These are phyloP conservation scores for Tenthredo mesomela DNA, from an alignment of 2,888 invertebrate genomes.

Conservation along the genomic window DNA sequence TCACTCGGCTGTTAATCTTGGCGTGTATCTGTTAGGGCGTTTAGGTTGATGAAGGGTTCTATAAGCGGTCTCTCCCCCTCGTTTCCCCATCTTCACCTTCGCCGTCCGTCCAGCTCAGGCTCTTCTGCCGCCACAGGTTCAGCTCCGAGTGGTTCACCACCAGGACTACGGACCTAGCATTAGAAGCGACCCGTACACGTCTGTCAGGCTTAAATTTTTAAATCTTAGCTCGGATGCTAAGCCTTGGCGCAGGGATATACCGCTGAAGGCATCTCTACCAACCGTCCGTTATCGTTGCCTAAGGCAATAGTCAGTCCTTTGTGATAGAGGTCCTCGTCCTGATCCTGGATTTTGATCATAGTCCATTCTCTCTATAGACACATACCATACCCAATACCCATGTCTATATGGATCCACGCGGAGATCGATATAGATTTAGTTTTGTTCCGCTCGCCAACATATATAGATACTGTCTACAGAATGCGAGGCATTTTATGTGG, in stretches of 20 bases:
- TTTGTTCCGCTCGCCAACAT: slow-evolving; percentile 11
- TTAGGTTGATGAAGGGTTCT: slow-evolving; percentile 77
- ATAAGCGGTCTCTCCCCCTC: slow-evolving; percentile 67
- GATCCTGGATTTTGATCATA: slow-evolving; percentile 51
- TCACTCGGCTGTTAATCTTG: slow-evolving; percentile 65
- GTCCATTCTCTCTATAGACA: slow-evolving; percentile 25
- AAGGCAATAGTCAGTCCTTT: slow-evolving; percentile 56
- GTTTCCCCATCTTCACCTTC: slow-evolving; percentile 35
- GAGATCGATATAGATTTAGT: slow-evolving; percentile 49
- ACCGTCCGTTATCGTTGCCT: slow-evolving; percentile 65
- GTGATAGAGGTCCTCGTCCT: slow-evolving; percentile 51
- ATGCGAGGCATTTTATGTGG: not conserved
- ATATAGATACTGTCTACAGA: not conserved
- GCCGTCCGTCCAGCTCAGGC: not conserved
- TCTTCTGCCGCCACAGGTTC: slow-evolving; percentile 47
- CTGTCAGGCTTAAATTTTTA: slow-evolving; percentile 69
- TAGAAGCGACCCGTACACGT: slow-evolving; percentile 67
- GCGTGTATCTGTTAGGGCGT: slow-evolving; percentile 71
- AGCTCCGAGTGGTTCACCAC: slow-evolving; percentile 45
- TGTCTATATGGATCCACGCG: not conserved
- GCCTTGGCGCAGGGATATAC: slow-evolving; percentile 62
- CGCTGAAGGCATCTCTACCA: slow-evolving; percentile 49
- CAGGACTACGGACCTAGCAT: slow-evolving; percentile 60
- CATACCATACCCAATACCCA: not conserved
- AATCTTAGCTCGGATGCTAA: slow-evolving; percentile 62